Base-by-base conservation (phyloP, 35 echinoderm and acorn worm species). In the Amphiura filiformis region DNA sequence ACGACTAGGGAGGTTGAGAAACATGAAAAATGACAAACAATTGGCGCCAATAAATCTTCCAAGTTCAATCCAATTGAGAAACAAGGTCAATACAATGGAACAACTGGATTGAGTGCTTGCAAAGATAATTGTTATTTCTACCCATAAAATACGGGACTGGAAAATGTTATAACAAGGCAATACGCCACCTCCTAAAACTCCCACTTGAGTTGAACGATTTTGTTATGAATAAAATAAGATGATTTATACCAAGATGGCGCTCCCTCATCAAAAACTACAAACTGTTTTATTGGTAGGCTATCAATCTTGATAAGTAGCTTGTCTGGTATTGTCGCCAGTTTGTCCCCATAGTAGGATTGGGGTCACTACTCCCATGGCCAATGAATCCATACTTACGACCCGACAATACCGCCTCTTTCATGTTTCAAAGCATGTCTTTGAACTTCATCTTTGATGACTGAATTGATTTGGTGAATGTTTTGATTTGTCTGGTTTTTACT, bases 201-300 rank as follows among this genome's bases (percentile, higher is more conserved):
- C 61, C 61, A 70, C 28, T 70, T n/a, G n/a, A n/a, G n/a, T n/a
- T n/a, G n/a, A n/a, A n/a, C 17, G 11, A 70, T 70, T 70, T 26
- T 18, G 2, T 70, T 30, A 4, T 30, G 17, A 47, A 70, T n/a
- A n/a, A n/a, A n/a, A n/a, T n/a, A 18, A 70, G 28, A 70, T 70
- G 61, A 70, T 70, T 70, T 70, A 70, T 70, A 15, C 26, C 7
- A 23, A 70, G 28, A 70, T 70, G 61, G 61, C 61, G 61, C 61
- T 70, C 61, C 61, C 61, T 70, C 61, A 70, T 70, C 61, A 70
- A 70, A 70, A 70, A 70, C 61, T 70, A 70, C 61, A 70, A 70
- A 70, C 61, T 70, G 15, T 70, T 70, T 70, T 70, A 70, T 70
- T 70, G 61, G 61, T 15, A 70, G 17, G 28, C 61, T 30, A 70